A percentile compares a stretch with the other conserved stretches of the same genome.
phyloP scores from a whole-genome alignment of 2,888 invertebrate genomes.

The Hyalella azteca region DNA sequence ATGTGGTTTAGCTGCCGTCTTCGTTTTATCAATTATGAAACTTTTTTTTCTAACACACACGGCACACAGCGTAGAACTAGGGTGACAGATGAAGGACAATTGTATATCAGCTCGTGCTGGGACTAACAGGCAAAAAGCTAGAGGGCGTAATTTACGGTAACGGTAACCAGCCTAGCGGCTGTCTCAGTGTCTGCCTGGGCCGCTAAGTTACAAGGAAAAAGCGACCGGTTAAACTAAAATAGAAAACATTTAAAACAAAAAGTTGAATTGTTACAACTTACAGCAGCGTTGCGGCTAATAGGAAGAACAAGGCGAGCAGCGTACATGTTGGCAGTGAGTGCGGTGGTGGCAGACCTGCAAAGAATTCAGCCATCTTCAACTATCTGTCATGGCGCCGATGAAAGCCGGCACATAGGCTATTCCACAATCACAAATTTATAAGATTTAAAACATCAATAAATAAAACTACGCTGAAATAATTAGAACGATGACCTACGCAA shows the following conservation, averaged over 20 bases:
- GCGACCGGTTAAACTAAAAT: neutral
- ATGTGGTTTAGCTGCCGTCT: too few relatives aligned
- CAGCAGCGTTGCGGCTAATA: conserved; percentile 47
- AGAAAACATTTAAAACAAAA: neutral
- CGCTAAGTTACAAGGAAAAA: neutral
- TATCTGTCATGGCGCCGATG: conserved; percentile 14
- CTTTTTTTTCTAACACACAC: too few relatives aligned
- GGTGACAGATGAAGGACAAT: neutral
- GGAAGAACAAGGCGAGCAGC: conserved; percentile 55
- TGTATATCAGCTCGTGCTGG: neutral
- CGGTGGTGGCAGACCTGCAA: conserved; percentile 13
- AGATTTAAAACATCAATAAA: neutral
- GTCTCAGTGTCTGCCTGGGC: neutral
- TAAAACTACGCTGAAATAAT: neutral
- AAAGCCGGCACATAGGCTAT: conserved; percentile 19
- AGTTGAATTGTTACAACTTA: conserved; percentile 32
- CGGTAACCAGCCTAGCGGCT: neutral
- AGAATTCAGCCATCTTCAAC: neutral
- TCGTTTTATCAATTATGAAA: too few relatives aligned
- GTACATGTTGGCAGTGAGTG: conserved; percentile 44
- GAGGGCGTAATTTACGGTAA: neutral
- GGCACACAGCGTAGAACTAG: too few relatives aligned
- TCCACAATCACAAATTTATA: too few relatives aligned
- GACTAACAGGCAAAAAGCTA: neutral
- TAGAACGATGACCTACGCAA: neutral